Evolutionary conservation across 2,888 invertebrate genomes (phyloP).

Genomic region (Ennomos fuscantarius): DNA sequence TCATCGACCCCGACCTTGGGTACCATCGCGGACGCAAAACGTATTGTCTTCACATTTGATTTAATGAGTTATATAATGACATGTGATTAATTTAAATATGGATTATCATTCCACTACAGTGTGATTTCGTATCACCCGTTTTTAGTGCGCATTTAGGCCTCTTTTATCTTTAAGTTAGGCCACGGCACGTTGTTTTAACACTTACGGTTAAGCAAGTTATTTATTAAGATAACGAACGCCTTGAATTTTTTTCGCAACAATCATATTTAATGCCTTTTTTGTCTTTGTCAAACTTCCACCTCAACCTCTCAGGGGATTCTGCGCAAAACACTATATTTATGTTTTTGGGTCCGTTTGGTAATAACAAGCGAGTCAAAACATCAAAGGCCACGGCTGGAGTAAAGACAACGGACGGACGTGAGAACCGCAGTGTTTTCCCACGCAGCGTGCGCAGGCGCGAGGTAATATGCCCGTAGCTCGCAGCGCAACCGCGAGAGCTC

Average conservation of each 20-base stretch:
- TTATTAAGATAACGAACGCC: neutral
- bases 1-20: slow-evolving; percentile 80
- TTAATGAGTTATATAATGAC: slow-evolving; percentile 38
- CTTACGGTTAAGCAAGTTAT: no score
- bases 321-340: slow-evolving; percentile 10
- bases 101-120: slow-evolving; percentile 22
- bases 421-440: slow-evolving; percentile 30
- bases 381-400: slow-evolving; percentile 23
- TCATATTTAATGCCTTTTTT: slow-evolving; percentile 1
- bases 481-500: slow-evolving; percentile 1
- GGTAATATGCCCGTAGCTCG: slow-evolving; percentile 3
- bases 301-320: slow-evolving; percentile 4
- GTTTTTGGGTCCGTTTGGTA: slow-evolving; percentile 8
- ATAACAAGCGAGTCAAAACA: slow-evolving; percentile 25
- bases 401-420: slow-evolving; percentile 33
- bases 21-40: slow-evolving; percentile 65
- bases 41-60: slow-evolving; percentile 57
- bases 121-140: slow-evolving; percentile 4
- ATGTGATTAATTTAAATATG: slow-evolving; percentile 28
- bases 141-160: neutral
- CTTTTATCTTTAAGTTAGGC: slow-evolving; percentile 6
- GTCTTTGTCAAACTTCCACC: slow-evolving; percentile 1
- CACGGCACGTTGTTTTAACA: no score
- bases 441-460: slow-evolving; percentile 22
- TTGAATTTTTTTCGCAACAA: slow-evolving; percentile 4